A percentile compares a stretch with the other conserved stretches of the same genome.
Evolutionary conservation across 2,888 invertebrate species (phyloP).

Genomic region (Dicyrtomina minuta): DNA sequence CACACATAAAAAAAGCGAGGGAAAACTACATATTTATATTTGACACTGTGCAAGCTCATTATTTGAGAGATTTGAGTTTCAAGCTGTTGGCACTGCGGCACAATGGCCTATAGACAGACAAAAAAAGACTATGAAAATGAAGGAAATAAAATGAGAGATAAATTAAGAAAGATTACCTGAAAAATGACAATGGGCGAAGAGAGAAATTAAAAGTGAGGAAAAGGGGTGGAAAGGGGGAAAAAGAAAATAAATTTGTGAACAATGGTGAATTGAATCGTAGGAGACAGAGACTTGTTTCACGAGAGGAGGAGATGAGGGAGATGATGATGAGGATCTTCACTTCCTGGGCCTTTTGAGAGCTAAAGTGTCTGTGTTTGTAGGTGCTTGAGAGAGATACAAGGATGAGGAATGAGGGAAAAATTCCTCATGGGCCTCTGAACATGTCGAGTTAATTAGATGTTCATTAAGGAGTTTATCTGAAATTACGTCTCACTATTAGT

Average conservation of each 20-base stretch:
- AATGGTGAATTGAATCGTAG: not conserved
- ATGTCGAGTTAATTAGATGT: slow-evolving; percentile 27
- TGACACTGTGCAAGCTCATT: too few species aligned
- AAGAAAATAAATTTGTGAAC: not conserved
- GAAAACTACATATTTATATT: too few species aligned
- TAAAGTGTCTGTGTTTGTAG: not conserved
- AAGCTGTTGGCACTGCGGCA: too few species aligned
- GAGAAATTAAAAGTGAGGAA: not conserved
- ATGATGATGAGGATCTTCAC: not conserved
- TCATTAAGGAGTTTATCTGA: slow-evolving; percentile 28
- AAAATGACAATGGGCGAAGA: not conserved
- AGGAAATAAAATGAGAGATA: not conserved
- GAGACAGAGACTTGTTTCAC: not conserved
- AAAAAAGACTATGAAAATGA: too few species aligned
- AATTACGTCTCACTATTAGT: slow-evolving; percentile 28
- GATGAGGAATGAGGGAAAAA: slow-evolving; percentile 12
- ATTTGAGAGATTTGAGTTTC: too few species aligned
- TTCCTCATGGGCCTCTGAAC: slow-evolving; percentile 10
- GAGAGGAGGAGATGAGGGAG: not conserved
- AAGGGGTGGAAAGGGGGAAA: too few species aligned
- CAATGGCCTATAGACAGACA: too few species aligned
- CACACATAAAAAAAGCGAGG: too few species aligned
- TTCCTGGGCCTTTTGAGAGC: too few species aligned
- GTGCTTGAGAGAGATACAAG: not conserved
- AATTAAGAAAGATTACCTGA: slow-evolving; percentile 13